Conservation (phyloP, 2,113 vertebrate species). For the Potamarius usumacintae region DNA sequence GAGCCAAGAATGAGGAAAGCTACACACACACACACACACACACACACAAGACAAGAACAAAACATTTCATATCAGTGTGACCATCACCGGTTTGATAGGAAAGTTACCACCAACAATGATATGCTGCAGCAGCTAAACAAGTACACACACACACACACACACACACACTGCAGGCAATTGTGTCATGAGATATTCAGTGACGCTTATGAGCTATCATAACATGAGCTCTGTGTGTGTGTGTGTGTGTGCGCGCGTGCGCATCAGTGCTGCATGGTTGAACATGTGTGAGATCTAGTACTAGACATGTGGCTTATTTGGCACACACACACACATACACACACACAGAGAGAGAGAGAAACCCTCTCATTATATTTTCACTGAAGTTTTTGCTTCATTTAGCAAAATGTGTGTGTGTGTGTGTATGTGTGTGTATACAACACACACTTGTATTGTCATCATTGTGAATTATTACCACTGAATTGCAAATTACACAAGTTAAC, state of each 20-base stretch:
- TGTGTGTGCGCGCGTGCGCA: not conserved
- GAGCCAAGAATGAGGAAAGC: conserved; percentile 26
- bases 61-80: not conserved
- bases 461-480: not conserved
- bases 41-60: not conserved
- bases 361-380: not conserved
- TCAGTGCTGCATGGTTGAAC: not conserved
- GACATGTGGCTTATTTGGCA: not conserved
- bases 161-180: not conserved
- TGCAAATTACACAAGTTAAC: not conserved
- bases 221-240: not conserved
- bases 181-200: not conserved
- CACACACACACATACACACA: not conserved
- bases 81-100: not conserved
- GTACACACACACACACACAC: not conserved
- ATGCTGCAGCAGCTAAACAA: not conserved
- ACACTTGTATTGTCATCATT: not conserved
- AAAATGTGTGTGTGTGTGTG: not conserved
- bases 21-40: conserved; percentile 1
- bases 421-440: not conserved
- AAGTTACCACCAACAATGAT: not conserved
- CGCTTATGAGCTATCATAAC: not conserved
- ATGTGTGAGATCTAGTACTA: not conserved
- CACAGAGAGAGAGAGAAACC: not conserved
- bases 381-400: not conserved